phyloP scores from a whole-genome alignment of 2,797 vertebrate genomes.

The Perodicticus potto region DNA sequence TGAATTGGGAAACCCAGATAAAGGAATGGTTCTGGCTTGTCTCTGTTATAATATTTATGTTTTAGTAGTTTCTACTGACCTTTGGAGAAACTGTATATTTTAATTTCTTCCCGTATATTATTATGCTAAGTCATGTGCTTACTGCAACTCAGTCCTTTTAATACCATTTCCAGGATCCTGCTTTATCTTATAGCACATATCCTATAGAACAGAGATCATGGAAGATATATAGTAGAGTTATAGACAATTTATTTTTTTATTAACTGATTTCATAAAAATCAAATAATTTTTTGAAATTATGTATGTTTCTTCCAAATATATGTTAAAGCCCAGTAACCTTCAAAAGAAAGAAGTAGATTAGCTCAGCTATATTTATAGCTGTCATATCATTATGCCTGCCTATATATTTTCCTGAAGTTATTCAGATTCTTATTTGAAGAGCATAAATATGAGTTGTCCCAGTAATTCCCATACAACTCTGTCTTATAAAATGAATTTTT shows the following conservation, averaged over 20 bases:
- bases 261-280: slow-evolving; percentile 64
- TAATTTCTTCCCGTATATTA: slow-evolving; percentile 74
- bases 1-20: slow-evolving; percentile 59
- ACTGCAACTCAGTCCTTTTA: slow-evolving; percentile 72
- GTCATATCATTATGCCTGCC: not conserved
- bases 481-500: slow-evolving; percentile 57
- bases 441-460: not conserved
- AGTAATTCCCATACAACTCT: slow-evolving; percentile 24
- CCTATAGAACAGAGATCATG: slow-evolving; percentile 58
- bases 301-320: slow-evolving; percentile 55
- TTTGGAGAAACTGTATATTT: slow-evolving; percentile 73
- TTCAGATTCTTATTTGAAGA: slow-evolving; percentile 65
- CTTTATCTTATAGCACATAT: slow-evolving; percentile 76
- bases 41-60: slow-evolving; percentile 64
- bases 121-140: slow-evolving; percentile 82
- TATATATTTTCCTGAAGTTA: slow-evolving; percentile 31
- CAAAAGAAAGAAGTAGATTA: slow-evolving; percentile 54
- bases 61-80: slow-evolving; percentile 77
- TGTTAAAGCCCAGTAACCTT: slow-evolving; percentile 41
- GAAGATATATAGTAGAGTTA: slow-evolving; percentile 61
- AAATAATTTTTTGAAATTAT: slow-evolving; percentile 40
- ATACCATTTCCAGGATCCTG: slow-evolving; percentile 82
- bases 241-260: slow-evolving; percentile 59
- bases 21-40: slow-evolving; percentile 24
- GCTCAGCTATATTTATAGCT: slow-evolving; percentile 34